Base-by-base conservation (phyloP, 1,140 invertebrate genomes). In the Idris sp. region DNA sequence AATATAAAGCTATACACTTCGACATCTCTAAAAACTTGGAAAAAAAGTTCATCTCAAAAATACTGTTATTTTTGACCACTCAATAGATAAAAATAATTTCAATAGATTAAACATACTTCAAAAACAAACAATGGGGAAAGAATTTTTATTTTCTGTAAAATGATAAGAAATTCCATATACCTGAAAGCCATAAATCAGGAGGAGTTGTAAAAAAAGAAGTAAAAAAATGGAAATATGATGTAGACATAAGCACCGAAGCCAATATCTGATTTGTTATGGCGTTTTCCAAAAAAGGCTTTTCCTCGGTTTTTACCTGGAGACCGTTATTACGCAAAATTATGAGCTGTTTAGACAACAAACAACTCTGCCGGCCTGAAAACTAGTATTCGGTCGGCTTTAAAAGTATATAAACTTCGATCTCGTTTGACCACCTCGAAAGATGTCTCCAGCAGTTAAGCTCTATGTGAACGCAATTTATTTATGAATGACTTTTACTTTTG, bases 271-370 rank as follows among this genome's bases (percentile, higher is more conserved):
- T 65, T 67, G 54, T 65, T 48, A 56, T 81, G 76, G 81, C 83
- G 81, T 77, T 76, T 72, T 10, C 43, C 30, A 38, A 59, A 25
- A 22, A 46, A 58, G 41, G 36, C 51, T 79, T 77, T 75, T 71
- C 43, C 44, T 40, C 10, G 14, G 41, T 9, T 48, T 72, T 51
- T 71, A 53, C 38, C 40, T 14, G 31, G 40, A 28, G 43, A 36
- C 51, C 46, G 44, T 73, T 76, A 69, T 79, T 58, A 69, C 74
- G 74, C 79, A 83, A 84, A 85, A 84, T 84, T 83, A 84, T 76
- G 71, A 80, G 44, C 38, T 61, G 43, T 43, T 31, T 53, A 53
- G 67, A 76, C 51, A 69, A 80, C 77, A 78, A 78, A 77, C 43
- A 56, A 49, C 13, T 38, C 30, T 56, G 54, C 22, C 49, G 49